phyloP scores from a whole-genome alignment of 2,113 vertebrate genomes.

The Mustelus asterias region DNA sequence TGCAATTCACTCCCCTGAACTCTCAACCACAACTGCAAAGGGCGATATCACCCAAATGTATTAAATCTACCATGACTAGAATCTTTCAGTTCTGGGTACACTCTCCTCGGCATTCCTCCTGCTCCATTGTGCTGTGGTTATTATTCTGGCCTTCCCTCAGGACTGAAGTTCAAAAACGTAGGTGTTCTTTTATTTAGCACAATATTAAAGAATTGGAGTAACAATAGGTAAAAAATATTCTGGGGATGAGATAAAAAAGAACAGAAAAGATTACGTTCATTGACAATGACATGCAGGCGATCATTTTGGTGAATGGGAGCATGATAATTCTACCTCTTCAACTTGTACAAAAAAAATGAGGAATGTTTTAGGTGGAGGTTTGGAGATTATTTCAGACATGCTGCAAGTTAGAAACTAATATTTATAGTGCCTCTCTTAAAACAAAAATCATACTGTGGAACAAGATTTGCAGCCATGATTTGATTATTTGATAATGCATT shows the following conservation, averaged over 20 bases:
- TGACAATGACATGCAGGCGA: not conserved
- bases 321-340: not conserved
- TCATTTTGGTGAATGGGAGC: not conserved
- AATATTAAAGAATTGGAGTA: not conserved
- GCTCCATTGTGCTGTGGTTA: not conserved
- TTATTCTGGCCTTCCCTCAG: not conserved
- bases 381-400: not conserved
- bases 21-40: not conserved
- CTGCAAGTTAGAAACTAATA: not conserved
- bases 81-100: not conserved
- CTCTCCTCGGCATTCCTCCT: not conserved
- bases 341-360: too few species aligned
- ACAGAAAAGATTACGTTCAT: not conserved
- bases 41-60: not conserved
- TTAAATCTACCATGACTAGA: not conserved
- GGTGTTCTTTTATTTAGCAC: not conserved
- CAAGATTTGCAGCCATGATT: not conserved
- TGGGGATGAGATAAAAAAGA: not conserved
- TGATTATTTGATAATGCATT: not conserved
- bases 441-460: not conserved
- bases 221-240: not conserved
- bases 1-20: not conserved
- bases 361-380: not conserved
- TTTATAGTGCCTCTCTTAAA: not conserved
- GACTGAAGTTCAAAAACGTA: not conserved